Conservation (phyloP, 2,888 invertebrate species). For the Scaptomyza cyrtandrae region DNA sequence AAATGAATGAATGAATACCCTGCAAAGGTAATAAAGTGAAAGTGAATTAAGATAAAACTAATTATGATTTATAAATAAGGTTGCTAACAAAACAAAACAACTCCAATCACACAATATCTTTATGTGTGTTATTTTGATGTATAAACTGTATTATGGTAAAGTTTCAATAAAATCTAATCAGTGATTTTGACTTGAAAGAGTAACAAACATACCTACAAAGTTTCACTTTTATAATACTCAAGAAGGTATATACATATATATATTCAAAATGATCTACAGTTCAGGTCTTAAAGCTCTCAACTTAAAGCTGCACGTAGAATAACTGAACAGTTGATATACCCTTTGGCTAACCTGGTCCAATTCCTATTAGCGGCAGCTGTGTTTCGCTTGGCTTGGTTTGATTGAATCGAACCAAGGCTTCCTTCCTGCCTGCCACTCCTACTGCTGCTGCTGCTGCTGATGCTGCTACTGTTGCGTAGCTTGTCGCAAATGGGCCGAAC, state of each 20-base stretch:
- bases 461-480: slow-evolving; percentile 22
- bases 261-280: no score
- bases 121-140: no score
- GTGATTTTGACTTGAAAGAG: no score
- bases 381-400: slow-evolving; percentile 30
- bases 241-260: no score
- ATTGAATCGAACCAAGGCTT: slow-evolving; percentile 39
- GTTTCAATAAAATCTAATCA: no score
- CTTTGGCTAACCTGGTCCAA: not conserved
- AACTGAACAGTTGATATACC: slow-evolving; percentile 3
- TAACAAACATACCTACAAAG: no score
- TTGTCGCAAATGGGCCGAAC: slow-evolving; percentile 56
- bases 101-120: no score
- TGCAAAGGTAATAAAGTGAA: slow-evolving; percentile 1
- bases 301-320: slow-evolving; percentile 11
- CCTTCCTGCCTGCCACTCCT: not conserved
- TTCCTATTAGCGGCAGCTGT: slow-evolving; percentile 53
- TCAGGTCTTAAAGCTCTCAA: no score
- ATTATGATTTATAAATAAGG: not conserved
- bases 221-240: no score
- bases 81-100: not conserved
- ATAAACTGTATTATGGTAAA: no score
- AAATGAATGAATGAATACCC: slow-evolving; percentile 54
- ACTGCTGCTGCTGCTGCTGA: slow-evolving; percentile 12
- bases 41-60: not conserved